Evolutionary conservation across 2,113 vertebrate species (phyloP).

Genomic region (Crotophaga sulcirostris): DNA sequence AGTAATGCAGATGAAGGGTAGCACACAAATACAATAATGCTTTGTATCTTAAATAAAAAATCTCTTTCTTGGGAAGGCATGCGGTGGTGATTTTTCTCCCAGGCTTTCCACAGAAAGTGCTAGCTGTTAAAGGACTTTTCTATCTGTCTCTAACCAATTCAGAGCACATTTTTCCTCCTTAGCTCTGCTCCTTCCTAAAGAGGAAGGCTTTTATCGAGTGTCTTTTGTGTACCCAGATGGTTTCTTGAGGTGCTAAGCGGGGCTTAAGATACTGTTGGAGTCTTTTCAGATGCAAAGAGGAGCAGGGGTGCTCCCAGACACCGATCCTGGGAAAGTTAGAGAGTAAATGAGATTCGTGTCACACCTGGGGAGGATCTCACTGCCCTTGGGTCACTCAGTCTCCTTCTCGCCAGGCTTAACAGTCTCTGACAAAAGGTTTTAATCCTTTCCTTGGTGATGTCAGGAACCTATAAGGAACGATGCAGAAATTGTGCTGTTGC

Average conservation of each 20-base stretch:
- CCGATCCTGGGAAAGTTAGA: neutral
- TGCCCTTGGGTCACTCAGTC: neutral
- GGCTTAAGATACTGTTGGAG: neutral
- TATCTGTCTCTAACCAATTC: slow-evolving; percentile 7
- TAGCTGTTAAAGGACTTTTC: slow-evolving; percentile 25
- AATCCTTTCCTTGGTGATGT: neutral
- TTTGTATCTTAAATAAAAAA: slow-evolving; percentile 52
- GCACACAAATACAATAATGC: slow-evolving; percentile 16
- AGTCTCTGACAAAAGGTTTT: neutral
- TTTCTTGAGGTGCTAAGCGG: neutral
- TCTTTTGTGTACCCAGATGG: neutral
- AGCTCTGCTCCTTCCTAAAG: neutral
- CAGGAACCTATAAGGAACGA: neutral
- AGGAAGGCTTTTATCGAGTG: slow-evolving; percentile 15
- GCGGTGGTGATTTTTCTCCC: neutral
- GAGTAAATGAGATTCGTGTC: neutral
- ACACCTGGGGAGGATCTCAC: neutral
- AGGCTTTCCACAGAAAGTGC: neutral
- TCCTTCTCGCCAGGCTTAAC: neutral
- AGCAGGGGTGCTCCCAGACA: neutral
- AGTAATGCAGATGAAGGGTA: slow-evolving; percentile 57
- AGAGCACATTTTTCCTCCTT: neutral
- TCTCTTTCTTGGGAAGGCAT: neutral
- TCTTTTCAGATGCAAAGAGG: neutral
- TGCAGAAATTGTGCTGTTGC: neutral